Base-by-base conservation (phyloP, 2,113 vertebrate genomes). In the Pelmatolapia mariae region DNA sequence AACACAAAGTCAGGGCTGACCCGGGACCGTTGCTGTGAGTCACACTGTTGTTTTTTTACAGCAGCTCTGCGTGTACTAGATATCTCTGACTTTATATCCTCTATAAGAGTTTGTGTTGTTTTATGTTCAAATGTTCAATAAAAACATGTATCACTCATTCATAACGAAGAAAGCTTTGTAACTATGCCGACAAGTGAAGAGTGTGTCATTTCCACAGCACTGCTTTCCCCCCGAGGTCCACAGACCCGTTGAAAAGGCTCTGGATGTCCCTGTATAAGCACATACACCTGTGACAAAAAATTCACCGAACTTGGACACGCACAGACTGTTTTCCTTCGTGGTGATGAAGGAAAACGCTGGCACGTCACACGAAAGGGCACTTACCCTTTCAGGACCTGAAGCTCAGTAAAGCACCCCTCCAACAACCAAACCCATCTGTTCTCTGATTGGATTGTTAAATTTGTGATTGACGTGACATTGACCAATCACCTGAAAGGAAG, bases 261-360 rank as follows among this genome's bases (percentile, higher is more conserved):
- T 1, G 52, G 2, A 22, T 22, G n/a, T 54, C n/a, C 6, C 10
- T 12, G 10, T 54, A 3, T 22, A 22, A 54, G 53, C 53, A 24
- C 6, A 22, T 24, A 56, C 4, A 56, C 53, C 11, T 56, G 53
- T 13, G 53, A 56, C 53, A 56, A 56, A 54, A 24, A 56, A 56
- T 24, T 24, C 53, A 13, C 52, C 22, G 0, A 56, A 56, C 11
- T 56, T 24, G 22, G 53, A 56, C 53, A 54, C 10, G 0, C 22
- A 13, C 53, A 24, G 4, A 13, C 11, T 3, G 22, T 56, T 56
- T 56, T 0, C 22, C 53, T 56, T 56, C 0, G 2, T 56, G 53
- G 53, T 4, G 53, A 56, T 56, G 11, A 56, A 56, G 6, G 22
- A 11, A 56, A 56, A 56, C 2, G 53, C 1, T 56, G 54, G 11